phyloP scores from a whole-genome alignment of 2,797 vertebrate genomes.

The Enteromius mattozi region DNA sequence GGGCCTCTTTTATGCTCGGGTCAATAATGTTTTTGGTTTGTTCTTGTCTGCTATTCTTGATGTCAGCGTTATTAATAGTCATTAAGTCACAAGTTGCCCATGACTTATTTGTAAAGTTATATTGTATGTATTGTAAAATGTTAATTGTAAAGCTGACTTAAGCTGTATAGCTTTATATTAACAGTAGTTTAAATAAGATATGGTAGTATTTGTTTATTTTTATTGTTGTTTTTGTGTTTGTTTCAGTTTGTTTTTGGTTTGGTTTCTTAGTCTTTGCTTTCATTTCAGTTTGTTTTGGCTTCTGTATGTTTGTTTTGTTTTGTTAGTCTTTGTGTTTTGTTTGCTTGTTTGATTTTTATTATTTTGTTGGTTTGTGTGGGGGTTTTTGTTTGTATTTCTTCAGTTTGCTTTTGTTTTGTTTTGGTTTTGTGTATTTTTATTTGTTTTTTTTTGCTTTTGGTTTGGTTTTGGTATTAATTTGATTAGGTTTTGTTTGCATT shows the following conservation, averaged over 20 bases:
- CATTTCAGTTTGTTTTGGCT: not conserved
- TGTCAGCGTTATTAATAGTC: not conserved
- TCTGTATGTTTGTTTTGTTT: not conserved
- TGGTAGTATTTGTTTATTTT: not conserved
- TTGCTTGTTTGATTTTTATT: not conserved
- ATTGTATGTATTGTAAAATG: not conserved
- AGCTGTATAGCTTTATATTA: not conserved
- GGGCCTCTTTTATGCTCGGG: not conserved
- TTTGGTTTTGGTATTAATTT: not conserved
- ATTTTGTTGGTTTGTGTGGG: no score
- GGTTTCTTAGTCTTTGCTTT: not conserved
- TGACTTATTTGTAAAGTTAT: not conserved
- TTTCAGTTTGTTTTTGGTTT: not conserved
- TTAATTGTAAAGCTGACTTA: not conserved
- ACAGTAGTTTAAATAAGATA: no score
- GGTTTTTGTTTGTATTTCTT: not conserved
- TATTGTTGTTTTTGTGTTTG: not conserved
- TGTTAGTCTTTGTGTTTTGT: not conserved
- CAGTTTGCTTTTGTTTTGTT: not conserved
- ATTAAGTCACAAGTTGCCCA: not conserved
- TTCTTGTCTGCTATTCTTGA: slow-evolving; percentile 5
- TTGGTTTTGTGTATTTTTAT: not conserved
- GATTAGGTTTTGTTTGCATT: not conserved
- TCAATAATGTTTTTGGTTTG: not conserved
- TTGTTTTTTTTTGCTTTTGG: not conserved